Evolutionary conservation across 2,888 invertebrate species (phyloP), one percentile per base, ranked within the genome.

Genomic region (Dione juno): DNA sequence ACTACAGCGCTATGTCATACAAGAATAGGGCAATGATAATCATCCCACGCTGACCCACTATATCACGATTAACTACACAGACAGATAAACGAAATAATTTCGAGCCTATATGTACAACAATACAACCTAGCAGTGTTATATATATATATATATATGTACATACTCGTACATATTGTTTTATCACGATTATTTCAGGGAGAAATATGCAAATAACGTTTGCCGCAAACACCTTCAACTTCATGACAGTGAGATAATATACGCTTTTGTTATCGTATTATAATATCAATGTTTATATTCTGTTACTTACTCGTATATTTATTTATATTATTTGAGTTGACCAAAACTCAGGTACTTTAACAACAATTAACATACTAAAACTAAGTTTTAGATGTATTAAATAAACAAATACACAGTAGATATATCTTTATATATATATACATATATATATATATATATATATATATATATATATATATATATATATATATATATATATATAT

Each of bases 161-260:
- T 19, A 19, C 6, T 40, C n/a, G 9, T n/a, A 35, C 7, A 37
- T 13, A 64, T 64, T 64, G 37, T 50, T 48, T 37, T 64, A 64
- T 64, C 63, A 64, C 37, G 63, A 64, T 64, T 40, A 50, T 40
- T 50, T 50, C 19, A 50, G 50, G 19, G 13, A 40, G 50, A 64
- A 64, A 40, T 64, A 64, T 37, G 35, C 37, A 14, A 64, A 64
- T 50, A 50, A 50, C 13, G 14, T 37, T 50, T 19, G 21, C 43
- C 1, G 13, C 48, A 48, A 48, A 50, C 64, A 28, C 28, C 28
- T 45, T 61, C 45, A 45, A 61, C 45, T 16, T 28, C 35, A 45
- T 35, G 28, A 35, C 45, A 35, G 19, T 19, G 21, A 52, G 48
- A 64, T 40, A 50, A 21, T 5, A 37, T 14, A 64, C 28, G 40